Base-by-base conservation (phyloP, 2,797 vertebrate species). In the Forpus xanthops region DNA sequence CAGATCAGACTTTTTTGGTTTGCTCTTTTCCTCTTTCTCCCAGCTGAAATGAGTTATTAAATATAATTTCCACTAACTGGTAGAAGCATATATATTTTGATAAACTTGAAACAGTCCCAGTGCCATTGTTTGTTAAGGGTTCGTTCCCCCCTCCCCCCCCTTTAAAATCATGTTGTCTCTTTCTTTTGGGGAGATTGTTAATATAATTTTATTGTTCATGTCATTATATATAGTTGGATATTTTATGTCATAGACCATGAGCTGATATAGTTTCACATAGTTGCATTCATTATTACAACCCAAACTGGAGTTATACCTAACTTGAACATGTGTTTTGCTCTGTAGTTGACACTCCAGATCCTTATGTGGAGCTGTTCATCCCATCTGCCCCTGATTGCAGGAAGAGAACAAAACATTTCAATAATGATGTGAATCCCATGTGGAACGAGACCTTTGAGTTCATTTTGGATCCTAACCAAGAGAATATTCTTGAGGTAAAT, bases 401-500 rank as follows among this genome's bases (percentile, higher is more conserved):
- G 90, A 99, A 99, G 95, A 98, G 98, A 97, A 99, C 99, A 4
- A 98, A 98, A n/a, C 98, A 99, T 89, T 98, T 99, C 90, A 99
- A 99, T 97, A 99, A 99, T 2, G 42, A 99, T 74, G 97, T 99
- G 92, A 99, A 99, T 95, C 99, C 99, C 0, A 97, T 98, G 91
- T 99, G 99, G 99, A 98, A 99, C 2, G 99, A 99, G 96, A 98
- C 98, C 17, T 99, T 99, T 35, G 97, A 98, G 85, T 99, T 99
- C 96, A 99, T 99, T 85, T 95, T 99, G 96, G 99, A 99, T 93
- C 99, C 99, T 74, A 99, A 99, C 90, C 98, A 98, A 96, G 98
- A 99, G 70, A 99, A 99, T 71, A 44, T 99, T 91, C 97, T 99
- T 82, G 98, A 99, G 99, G 99, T 99, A 96, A 97, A 93, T 84